A percentile compares a stretch with the other conserved stretches of the same genome.
Conservation (phyloP, 2,113 vertebrate species). For the Willisornis vidua region DNA sequence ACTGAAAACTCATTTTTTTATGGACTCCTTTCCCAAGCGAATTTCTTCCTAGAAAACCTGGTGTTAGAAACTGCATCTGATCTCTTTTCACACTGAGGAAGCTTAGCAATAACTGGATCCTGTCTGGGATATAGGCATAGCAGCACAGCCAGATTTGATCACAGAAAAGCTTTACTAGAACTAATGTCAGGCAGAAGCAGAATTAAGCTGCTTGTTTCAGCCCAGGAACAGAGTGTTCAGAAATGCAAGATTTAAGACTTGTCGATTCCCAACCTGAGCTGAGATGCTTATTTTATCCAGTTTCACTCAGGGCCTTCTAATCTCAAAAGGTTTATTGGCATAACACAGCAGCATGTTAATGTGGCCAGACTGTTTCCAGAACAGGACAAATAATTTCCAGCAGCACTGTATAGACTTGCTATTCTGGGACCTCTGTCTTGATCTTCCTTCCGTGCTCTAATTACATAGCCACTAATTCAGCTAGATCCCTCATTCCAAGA, state of each 20-base stretch:
- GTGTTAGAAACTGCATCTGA: background rate
- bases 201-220: conserved; percentile 48
- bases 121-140: background rate
- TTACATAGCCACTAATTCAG: background rate
- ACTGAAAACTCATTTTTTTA: background rate
- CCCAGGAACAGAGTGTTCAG: background rate
- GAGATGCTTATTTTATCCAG: conserved; percentile 31
- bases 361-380: background rate
- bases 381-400: background rate
- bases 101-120: background rate
- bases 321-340: conserved; percentile 33
- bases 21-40: background rate
- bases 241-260: background rate
- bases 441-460: conserved; percentile 25
- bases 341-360: conserved; percentile 18
- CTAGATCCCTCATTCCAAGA: background rate
- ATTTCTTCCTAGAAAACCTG: background rate
- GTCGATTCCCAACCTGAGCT: background rate
- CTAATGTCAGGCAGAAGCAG: background rate
- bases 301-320: background rate
- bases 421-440: conserved; percentile 24
- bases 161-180: conserved; percentile 20
- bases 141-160: background rate
- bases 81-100: background rate
- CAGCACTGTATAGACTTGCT: background rate